These are phyloP conservation scores for Xyrichtys novacula DNA, from an alignment of 2,797 vertebrate species.

Conservation along the genomic window DNA sequence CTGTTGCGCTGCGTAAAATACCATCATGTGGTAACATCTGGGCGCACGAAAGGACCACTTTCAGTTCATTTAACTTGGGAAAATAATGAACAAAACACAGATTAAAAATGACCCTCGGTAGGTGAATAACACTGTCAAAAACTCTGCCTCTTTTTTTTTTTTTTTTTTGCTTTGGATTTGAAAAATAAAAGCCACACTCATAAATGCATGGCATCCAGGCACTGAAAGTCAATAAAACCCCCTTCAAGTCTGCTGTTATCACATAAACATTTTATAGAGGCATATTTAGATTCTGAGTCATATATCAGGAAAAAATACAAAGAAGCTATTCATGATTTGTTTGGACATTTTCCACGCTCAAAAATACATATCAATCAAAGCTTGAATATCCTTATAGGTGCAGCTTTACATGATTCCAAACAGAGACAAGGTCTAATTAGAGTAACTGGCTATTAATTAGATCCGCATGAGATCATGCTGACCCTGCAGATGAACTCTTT, in stretches of 20 bases:
- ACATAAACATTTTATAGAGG: slow-evolving; percentile 57
- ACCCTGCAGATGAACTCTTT: slow-evolving; percentile 75
- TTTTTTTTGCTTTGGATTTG: slow-evolving; percentile 11
- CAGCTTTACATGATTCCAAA: slow-evolving; percentile 5
- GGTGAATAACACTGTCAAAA: slow-evolving; percentile 44
- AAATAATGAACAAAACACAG: slow-evolving; percentile 14
- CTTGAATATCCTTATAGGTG: slow-evolving; percentile 24
- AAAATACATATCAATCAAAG: not conserved
- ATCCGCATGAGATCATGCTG: slow-evolving; percentile 74
- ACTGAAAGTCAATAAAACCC: slow-evolving; percentile 55
- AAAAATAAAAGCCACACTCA: slow-evolving; percentile 41
- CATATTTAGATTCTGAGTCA: slow-evolving; percentile 62
- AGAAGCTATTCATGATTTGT: slow-evolving; percentile 5
- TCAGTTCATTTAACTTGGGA: slow-evolving; percentile 50
- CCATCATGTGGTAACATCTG: slow-evolving; percentile 60
- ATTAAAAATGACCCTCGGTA: slow-evolving; percentile 17
- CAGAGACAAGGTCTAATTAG: slow-evolving; percentile 65
- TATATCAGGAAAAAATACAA: slow-evolving; percentile 27
- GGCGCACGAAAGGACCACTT: slow-evolving; percentile 50
- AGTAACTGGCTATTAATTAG: slow-evolving; percentile 82
- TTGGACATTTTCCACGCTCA: not conserved
- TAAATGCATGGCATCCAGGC: slow-evolving; percentile 47
- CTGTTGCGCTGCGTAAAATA: slow-evolving; percentile 54
- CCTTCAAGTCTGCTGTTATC: slow-evolving; percentile 51
- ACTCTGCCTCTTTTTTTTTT: not conserved